A percentile compares a stretch with the other conserved stretches of the same genome.
Conservation (phyloP, 2,113 vertebrate species). For the Epinephelus cyanopodus region DNA sequence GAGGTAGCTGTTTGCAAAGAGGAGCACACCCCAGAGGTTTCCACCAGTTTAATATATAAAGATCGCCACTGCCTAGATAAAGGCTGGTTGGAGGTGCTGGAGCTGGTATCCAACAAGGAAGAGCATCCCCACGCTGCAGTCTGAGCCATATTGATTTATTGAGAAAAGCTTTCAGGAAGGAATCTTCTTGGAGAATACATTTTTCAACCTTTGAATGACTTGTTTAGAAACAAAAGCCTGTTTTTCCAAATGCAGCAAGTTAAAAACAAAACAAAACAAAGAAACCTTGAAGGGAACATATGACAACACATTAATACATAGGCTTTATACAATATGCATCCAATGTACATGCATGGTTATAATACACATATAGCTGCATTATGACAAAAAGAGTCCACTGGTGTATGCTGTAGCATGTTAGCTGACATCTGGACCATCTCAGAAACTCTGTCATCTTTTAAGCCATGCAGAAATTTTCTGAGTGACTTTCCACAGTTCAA, state of each 20-base stretch:
- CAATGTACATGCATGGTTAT: neutral
- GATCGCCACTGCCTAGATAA: slow-evolving; percentile 13
- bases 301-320: neutral
- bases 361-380: neutral
- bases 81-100: slow-evolving; percentile 17
- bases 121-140: neutral
- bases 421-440: too few species aligned
- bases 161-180: slow-evolving; percentile 5
- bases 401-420: too few species aligned
- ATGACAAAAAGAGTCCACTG: neutral
- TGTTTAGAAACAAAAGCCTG: neutral
- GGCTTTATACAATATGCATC: neutral
- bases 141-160: neutral
- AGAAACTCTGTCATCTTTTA: too few species aligned
- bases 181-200: neutral
- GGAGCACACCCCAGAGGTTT: slow-evolving; percentile 20
- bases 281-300: neutral
- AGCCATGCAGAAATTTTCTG: too few species aligned
- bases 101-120: neutral
- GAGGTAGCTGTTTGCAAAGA: slow-evolving; percentile 63
- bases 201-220: neutral
- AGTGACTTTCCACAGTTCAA: neutral
- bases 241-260: neutral
- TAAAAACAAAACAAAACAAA: neutral
- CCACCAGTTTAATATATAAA: slow-evolving; percentile 16